Conservation (phyloP, 2,113 vertebrate species). For the Burhinus bistriatus region DNA sequence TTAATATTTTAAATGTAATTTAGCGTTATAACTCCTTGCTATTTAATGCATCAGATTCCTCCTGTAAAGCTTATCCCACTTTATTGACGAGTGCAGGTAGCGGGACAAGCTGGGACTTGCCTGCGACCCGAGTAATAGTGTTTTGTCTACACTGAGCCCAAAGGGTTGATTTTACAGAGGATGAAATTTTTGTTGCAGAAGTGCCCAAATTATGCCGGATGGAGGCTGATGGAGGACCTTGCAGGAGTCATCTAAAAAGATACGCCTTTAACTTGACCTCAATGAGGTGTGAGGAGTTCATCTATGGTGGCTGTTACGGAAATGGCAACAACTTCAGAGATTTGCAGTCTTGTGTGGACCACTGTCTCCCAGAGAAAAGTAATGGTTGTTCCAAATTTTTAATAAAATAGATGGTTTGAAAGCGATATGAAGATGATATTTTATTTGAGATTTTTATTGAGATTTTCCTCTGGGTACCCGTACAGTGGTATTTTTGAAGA, state of each 20-base stretch:
- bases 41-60: not conserved
- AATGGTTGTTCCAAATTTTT: slow-evolving; percentile 35
- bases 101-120: not conserved
- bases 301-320: slow-evolving; percentile 76
- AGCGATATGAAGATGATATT: not conserved
- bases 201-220: slow-evolving; percentile 84
- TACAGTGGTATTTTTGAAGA: not conserved
- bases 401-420: slow-evolving; percentile 59
- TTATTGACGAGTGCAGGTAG: not conserved
- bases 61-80: not conserved
- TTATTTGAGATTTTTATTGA: slow-evolving; percentile 16
- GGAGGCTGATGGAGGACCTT: slow-evolving; percentile 71
- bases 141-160: not conserved
- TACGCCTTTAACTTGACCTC: slow-evolving; percentile 90
- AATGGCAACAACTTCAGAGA: slow-evolving; percentile 83
- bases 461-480: not conserved
- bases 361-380: slow-evolving; percentile 84
- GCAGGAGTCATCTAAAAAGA: slow-evolving; percentile 59
- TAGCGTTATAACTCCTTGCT: not conserved
- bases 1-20: not conserved
- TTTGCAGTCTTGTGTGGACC: slow-evolving; percentile 74
- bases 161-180: not conserved
- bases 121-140: accelerated
- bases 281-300: slow-evolving; percentile 85
- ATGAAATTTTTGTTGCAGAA: slow-evolving; percentile 68